phyloP scores from a whole-genome alignment of 2,113 vertebrate species.

The Bucco capensis region DNA sequence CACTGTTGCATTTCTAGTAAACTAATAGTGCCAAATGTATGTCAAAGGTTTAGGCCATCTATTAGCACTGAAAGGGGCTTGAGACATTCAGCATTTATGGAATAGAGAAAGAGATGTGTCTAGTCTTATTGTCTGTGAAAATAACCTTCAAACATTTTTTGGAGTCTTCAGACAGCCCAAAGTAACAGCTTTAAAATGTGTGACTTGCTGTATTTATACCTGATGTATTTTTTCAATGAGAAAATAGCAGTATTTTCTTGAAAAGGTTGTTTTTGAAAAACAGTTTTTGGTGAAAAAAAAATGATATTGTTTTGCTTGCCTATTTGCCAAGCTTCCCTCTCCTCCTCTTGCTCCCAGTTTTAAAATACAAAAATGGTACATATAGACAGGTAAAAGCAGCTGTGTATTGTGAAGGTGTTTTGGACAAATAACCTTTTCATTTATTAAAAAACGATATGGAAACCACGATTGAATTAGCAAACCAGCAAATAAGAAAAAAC shows the following conservation, averaged over 20 bases:
- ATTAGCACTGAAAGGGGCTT: background rate
- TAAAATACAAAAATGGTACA: background rate
- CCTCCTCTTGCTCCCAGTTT: background rate
- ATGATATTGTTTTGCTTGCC: background rate
- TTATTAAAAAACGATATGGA: background rate
- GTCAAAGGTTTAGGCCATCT: background rate
- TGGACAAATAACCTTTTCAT: background rate
- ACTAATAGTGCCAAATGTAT: background rate
- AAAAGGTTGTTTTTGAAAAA: background rate
- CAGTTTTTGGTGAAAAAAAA: background rate
- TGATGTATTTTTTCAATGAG: background rate
- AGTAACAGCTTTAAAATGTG: background rate
- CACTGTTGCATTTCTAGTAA: background rate
- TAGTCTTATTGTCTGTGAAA: conserved; percentile 1
- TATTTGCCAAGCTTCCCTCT: background rate
- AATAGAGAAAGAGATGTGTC: background rate
- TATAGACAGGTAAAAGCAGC: background rate
- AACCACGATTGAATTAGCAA: background rate
- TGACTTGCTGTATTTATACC: background rate
- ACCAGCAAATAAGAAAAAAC: background rate
- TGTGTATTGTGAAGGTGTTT: background rate
- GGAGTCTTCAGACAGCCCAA: background rate
- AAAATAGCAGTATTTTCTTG: background rate
- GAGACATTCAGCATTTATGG: background rate
- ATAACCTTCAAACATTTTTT: background rate